These are phyloP conservation scores for Teinopalpus imperialis DNA, from an alignment of 2,888 invertebrate genomes.

Conservation along the genomic window DNA sequence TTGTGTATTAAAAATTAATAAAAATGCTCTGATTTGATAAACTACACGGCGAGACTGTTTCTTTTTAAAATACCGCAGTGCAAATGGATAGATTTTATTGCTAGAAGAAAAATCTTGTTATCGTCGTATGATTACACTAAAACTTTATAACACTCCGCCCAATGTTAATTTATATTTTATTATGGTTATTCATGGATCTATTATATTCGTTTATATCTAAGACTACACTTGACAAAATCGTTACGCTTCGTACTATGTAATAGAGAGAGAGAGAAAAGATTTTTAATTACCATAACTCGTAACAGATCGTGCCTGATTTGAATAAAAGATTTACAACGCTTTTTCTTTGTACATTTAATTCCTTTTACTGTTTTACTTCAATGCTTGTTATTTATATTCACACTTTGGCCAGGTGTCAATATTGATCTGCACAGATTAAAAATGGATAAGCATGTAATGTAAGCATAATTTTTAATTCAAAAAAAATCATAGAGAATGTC, in stretches of 20 bases:
- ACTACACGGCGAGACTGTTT: not conserved
- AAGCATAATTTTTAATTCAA: no score
- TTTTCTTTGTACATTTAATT: slow-evolving; percentile 7
- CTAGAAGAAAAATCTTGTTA: slow-evolving; percentile 17
- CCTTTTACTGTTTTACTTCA: not conserved
- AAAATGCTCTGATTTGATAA: not conserved
- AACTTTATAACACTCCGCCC: slow-evolving; percentile 12
- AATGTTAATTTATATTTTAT: slow-evolving; percentile 21
- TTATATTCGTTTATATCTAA: slow-evolving; percentile 23
- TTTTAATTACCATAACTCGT: slow-evolving; percentile 24
- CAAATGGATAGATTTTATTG: slow-evolving; percentile 6
- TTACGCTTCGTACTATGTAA: slow-evolving; percentile 1
- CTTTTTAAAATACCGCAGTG: not conserved
- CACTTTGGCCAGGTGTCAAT: no score
- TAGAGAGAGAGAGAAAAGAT: slow-evolving; percentile 13
- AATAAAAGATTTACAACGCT: slow-evolving; percentile 20
- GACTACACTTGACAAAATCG: slow-evolving; percentile 8
- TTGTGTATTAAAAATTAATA: no score
- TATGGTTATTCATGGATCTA: slow-evolving; percentile 23
- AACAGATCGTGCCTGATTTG: slow-evolving; percentile 15
- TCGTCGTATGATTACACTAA: slow-evolving; percentile 1
- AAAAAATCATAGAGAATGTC: no score
- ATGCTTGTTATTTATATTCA: no score
- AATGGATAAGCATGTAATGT: no score
- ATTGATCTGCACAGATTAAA: no score